These are phyloP conservation scores for Calameuta idolon DNA, from an alignment of 2,888 invertebrate species.

Conservation along the genomic window DNA sequence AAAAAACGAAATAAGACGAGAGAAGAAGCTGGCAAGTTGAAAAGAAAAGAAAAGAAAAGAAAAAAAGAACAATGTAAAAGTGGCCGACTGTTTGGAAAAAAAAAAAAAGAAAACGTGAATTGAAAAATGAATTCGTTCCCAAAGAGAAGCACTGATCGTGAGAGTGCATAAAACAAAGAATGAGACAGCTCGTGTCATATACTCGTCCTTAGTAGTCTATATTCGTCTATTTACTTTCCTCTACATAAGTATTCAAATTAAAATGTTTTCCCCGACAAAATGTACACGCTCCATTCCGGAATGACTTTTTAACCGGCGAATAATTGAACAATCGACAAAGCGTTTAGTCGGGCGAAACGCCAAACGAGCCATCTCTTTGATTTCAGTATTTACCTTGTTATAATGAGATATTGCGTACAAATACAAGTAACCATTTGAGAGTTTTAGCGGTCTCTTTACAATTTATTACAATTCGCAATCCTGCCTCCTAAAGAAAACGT, in stretches of 20 bases:
- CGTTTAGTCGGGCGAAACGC: constrained; percentile 41
- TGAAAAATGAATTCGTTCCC: not conserved
- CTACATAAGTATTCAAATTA: constrained; percentile 45
- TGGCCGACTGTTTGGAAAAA: not conserved
- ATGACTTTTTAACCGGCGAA: constrained; percentile 15
- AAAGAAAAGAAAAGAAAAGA: too few relatives aligned
- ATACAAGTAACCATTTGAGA: constrained; percentile 48
- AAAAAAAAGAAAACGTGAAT: too few relatives aligned
- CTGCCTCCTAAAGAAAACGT: not conserved
- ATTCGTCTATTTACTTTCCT: constrained; percentile 23
- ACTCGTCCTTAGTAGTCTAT: too few relatives aligned
- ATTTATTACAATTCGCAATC: not conserved
- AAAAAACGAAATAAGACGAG: not conserved
- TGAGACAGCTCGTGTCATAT: too few relatives aligned
- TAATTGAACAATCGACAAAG: constrained; percentile 28
- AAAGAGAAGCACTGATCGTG: not conserved
- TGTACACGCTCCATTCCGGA: constrained; percentile 36
- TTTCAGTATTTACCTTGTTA: constrained; percentile 60
- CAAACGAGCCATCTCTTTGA: constrained; percentile 50
- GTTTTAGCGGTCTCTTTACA: not conserved
- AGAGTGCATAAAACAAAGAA: not conserved
- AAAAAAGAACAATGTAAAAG: not conserved
- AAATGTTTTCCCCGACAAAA: constrained; percentile 42
- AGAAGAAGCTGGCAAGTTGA: not conserved
- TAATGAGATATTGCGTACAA: constrained; percentile 56